A percentile compares a stretch with the other conserved stretches of the same genome.
These are phyloP conservation scores for Geophilus truncorum DNA, from an alignment of 2,888 invertebrate genomes.

Conservation along the genomic window DNA sequence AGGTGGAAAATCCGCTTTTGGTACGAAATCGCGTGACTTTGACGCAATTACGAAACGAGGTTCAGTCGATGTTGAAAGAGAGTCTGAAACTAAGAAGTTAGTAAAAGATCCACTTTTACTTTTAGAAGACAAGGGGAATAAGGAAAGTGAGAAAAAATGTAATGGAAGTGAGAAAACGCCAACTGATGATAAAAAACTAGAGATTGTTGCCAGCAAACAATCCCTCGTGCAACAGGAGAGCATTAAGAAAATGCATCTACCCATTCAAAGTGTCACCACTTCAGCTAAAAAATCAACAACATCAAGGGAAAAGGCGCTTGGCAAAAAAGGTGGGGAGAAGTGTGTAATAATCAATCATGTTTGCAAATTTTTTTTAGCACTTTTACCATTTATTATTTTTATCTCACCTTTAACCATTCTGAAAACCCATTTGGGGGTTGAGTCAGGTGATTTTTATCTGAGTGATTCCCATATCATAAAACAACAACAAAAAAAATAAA, in stretches of 20 bases:
- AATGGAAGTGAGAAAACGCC: neutral
- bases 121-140: neutral
- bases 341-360: neutral
- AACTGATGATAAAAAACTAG: neutral
- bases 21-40: neutral
- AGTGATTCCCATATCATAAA: neutral
- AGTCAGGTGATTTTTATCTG: neutral
- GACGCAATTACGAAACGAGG: neutral
- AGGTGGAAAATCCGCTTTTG: neutral
- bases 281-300: neutral
- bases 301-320: neutral
- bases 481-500: too few relatives aligned
- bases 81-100: neutral
- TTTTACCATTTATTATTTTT: neutral
- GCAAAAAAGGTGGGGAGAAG: neutral
- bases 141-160: neutral
- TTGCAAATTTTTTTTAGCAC: neutral
- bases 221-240: neutral
- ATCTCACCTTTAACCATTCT: neutral
- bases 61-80: neutral
- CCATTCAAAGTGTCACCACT: neutral
- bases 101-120: neutral
- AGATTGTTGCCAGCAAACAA: neutral
- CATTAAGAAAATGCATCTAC: conserved; percentile 1
- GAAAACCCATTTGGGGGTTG: neutral